Base-by-base conservation (phyloP, 2,888 invertebrate species). In the Mayetiola destructor region DNA sequence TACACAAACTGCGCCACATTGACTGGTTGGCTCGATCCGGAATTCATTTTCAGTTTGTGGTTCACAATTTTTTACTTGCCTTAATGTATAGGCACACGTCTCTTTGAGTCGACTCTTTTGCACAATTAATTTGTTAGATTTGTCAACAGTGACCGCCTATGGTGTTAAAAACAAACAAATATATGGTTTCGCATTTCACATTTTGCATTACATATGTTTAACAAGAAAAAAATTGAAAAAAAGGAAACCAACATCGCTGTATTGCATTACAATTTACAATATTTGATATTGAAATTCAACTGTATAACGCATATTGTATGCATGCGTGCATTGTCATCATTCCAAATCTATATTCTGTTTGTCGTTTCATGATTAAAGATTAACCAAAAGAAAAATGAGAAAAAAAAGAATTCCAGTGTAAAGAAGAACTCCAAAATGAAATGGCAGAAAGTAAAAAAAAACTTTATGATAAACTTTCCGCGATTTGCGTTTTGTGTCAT, bases 121-220 rank as follows among this genome's bases (percentile, higher is more conserved):
- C n/a, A 8, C 29, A 48, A 27, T 48, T 48, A 48, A 48, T 48
- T 48, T 48, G 48, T 48, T 48, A 27, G 48, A 48, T 48, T 48
- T 48, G 48, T 48, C 48, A 48, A 48, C 48, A 27, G 48, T 16
- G 48, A 48, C 48, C 48, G 48, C 48, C 48, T 48, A 48, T 48
- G 48, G 48, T 48, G 48, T 27, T n/a, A 48, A n/a, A 27, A 23
- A 48, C 40, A 40, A 20, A 39, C 12, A 48, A 23, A 48, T 27
- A 23, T 48, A 48, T 23, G 27, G 48, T 48, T 23, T 48, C 27
- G 48, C 27, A n/a, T 48, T 48, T 48, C 16, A 48, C 14, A 16
- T 27, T 5, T 27, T 48, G 48, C 48, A 48, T 2, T 2, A 14
- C 23, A 48, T 48, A 48, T 48, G 27, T 48, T 48, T n/a, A 48